Evolutionary conservation across 2,888 invertebrate genomes (phyloP).

Genomic region (Drosophila kanekoi): DNA sequence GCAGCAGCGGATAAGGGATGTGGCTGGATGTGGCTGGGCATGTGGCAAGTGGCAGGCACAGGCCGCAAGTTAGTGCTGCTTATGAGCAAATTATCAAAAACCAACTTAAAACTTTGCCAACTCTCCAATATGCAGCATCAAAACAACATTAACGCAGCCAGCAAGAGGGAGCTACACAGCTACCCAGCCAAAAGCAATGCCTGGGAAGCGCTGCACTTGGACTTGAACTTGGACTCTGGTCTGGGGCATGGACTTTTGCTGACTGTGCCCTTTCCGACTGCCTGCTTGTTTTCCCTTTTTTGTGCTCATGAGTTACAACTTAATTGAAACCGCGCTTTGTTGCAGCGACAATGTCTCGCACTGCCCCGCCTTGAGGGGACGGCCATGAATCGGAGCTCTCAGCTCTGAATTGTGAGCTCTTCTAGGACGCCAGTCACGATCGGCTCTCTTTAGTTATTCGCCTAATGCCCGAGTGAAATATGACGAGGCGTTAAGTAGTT

Average conservation of each 20-base stretch:
- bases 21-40: conserved; percentile 6
- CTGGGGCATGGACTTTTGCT: conserved; percentile 11
- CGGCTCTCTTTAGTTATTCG: conserved; percentile 71
- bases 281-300: conserved; percentile 11
- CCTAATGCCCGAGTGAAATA: conserved; percentile 75
- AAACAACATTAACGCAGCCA: conserved; percentile 74
- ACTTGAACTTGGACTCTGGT: conserved; percentile 28
- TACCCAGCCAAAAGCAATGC: conserved; percentile 12
- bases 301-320: conserved; percentile 80
- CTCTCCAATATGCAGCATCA: conserved; percentile 65
- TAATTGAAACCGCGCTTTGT: conserved; percentile 79
- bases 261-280: conserved; percentile 26
- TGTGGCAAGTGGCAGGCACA: conserved; percentile 24
- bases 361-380: conserved; percentile 1
- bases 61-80: conserved; percentile 65
- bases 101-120: conserved; percentile 55
- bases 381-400: conserved; percentile 14
- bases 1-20: conserved; percentile 30
- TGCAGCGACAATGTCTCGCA: conserved; percentile 22
- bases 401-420: conserved; percentile 2
- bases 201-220: conserved; percentile 29
- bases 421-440: conserved; percentile 67
- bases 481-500: conserved; percentile 83
- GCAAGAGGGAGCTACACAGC: conserved; percentile 13
- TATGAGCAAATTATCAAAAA: conserved; percentile 71